Conservation (phyloP, 2,797 vertebrate species). For the Aphelocoma californica region DNA sequence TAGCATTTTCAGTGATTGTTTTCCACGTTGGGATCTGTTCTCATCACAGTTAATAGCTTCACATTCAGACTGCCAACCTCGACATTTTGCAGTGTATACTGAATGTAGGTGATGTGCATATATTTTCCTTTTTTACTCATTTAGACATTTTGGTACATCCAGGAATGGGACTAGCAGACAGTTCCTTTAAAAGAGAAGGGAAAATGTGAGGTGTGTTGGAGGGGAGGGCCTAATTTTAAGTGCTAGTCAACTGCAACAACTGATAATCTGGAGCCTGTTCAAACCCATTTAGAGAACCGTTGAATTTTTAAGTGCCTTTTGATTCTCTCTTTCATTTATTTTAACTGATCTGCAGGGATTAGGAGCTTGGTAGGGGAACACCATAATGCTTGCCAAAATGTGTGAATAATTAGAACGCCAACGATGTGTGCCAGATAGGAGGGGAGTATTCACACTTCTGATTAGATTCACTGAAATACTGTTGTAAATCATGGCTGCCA, state of each 20-base stretch:
- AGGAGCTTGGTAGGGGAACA: conserved; percentile 88
- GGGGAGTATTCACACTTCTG: conserved; percentile 92
- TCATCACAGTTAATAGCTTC: background rate
- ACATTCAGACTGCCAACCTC: background rate
- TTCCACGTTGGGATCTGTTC: background rate
- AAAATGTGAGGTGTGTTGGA: conserved; percentile 33
- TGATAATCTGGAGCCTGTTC: conserved; percentile 87
- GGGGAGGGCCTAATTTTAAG: conserved; percentile 70
- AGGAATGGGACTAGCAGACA: conserved; percentile 7
- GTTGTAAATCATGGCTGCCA: conserved; percentile 89
- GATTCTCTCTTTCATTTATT: conserved; percentile 98
- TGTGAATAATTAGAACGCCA: conserved; percentile 94
- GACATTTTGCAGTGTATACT: background rate
- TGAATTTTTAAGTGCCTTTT: conserved; percentile 91
- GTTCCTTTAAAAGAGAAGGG: conserved; percentile 34
- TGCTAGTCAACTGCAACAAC: conserved; percentile 81
- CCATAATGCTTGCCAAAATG: conserved; percentile 90
- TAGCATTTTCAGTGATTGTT: background rate
- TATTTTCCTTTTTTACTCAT: background rate
- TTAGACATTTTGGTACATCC: background rate
- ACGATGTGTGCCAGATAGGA: conserved; percentile 88
- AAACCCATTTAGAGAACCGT: conserved; percentile 90
- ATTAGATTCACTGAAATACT: conserved; percentile 91
- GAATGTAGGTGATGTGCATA: background rate
- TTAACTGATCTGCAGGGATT: conserved; percentile 97